Percentiles rank a stretch among this genome's conserved stretches.
These are phyloP conservation scores for Eupeodes luniger DNA, from an alignment of 2,888 invertebrate species.

Conservation along the genomic window DNA sequence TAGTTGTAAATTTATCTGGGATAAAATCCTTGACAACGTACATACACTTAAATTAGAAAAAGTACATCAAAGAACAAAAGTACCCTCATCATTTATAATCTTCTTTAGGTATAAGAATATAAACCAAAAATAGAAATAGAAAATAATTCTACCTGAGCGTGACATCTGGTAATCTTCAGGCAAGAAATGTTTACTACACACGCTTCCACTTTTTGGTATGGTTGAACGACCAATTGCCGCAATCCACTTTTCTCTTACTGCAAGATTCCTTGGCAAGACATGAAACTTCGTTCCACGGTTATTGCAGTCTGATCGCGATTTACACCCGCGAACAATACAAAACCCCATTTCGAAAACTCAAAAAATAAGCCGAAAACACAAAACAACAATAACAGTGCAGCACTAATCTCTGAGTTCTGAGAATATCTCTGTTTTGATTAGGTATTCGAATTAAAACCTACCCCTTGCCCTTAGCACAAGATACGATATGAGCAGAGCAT, in stretches of 20 bases:
- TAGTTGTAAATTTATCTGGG: too few species aligned
- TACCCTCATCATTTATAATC: too few species aligned
- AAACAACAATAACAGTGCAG: not conserved
- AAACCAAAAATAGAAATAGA: not conserved
- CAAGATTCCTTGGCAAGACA: conserved; percentile 58
- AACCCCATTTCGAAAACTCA: conserved; percentile 63
- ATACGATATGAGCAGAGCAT: not conserved
- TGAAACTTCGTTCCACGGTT: conserved; percentile 71
- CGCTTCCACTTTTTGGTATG: conserved; percentile 73
- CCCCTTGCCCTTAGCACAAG: not conserved
- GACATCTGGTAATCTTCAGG: conserved; percentile 68
- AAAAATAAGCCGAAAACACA: not conserved
- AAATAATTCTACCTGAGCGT: conserved; percentile 62
- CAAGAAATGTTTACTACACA: conserved; percentile 67
- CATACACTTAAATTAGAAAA: too few species aligned
- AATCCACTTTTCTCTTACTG: conserved; percentile 67
- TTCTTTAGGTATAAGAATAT: too few species aligned
- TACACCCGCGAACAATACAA: conserved; percentile 74
- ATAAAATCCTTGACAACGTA: too few species aligned
- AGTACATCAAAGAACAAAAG: too few species aligned
- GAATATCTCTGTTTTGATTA: conserved; percentile 12
- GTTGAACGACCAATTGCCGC: conserved; percentile 63
- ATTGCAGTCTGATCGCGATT: conserved; percentile 72
- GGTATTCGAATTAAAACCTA: conserved; percentile 15
- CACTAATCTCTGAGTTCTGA: not conserved